A percentile compares a stretch with the other conserved stretches of the same genome.
Evolutionary conservation across 2,888 invertebrate species (phyloP).

Genomic region (Folsomia manolachei): DNA sequence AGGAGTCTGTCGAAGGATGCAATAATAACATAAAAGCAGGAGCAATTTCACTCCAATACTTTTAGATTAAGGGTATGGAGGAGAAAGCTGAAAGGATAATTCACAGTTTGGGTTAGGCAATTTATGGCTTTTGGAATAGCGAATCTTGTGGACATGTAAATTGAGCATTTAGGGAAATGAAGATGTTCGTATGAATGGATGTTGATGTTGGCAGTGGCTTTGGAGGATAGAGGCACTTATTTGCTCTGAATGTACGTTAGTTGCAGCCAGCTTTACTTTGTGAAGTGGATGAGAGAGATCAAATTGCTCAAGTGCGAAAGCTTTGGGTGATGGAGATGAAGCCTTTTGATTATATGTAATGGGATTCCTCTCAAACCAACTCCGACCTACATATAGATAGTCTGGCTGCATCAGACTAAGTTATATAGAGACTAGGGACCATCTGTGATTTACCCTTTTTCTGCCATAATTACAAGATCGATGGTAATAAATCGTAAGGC

Average conservation of each 20-base stretch:
- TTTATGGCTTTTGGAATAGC: slow-evolving; percentile 14
- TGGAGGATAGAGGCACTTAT: neutral
- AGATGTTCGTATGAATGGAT: slow-evolving; percentile 15
- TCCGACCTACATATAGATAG: neutral
- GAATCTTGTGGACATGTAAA: slow-evolving; percentile 21
- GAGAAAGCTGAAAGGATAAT: slow-evolving; percentile 23
- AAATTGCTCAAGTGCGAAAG: neutral
- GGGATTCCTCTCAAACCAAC: neutral
- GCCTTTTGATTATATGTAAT: neutral
- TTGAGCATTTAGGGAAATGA: slow-evolving; percentile 23
- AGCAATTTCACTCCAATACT: too few relatives aligned
- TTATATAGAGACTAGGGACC: too few relatives aligned
- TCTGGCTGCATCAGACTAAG: too few relatives aligned
- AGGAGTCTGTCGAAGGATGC: too few relatives aligned
- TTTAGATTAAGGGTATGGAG: too few relatives aligned
- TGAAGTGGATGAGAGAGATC: too few relatives aligned
- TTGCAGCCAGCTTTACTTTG: too few relatives aligned
- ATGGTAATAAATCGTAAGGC: slow-evolving; percentile 37
- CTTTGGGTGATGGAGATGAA: too few relatives aligned
- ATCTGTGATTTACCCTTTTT: slow-evolving; percentile 15
- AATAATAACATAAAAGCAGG: too few relatives aligned
- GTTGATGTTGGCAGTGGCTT: neutral
- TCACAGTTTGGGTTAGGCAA: slow-evolving; percentile 6
- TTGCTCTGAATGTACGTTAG: too few relatives aligned
- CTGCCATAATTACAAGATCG: slow-evolving; percentile 28